Evolutionary conservation across 1,140 invertebrate genomes (phyloP).

Genomic region (Tetranychus cinnabarinus): DNA sequence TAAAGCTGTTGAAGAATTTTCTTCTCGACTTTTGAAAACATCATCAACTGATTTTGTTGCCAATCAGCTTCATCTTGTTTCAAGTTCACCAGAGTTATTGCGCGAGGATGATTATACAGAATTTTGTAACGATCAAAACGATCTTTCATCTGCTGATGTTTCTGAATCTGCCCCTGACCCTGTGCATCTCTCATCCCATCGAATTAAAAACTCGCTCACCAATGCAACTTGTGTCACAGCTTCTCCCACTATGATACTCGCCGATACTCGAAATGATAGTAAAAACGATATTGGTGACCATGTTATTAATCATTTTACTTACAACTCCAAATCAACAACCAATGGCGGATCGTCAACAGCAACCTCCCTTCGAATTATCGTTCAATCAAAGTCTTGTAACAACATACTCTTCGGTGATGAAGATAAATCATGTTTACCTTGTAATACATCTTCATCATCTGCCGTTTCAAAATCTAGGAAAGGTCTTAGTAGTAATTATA

Average conservation of each 20-base stretch:
- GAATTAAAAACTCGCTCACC: no score
- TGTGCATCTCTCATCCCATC: no score
- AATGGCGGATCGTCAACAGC: not conserved
- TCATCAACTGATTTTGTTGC: no score
- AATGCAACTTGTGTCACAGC: no score
- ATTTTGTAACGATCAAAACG: no score
- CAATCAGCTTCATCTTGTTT: slow-evolving; percentile 3
- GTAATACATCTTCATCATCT: not conserved
- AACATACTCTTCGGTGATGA: slow-evolving; percentile 4
- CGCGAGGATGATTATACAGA: not conserved
- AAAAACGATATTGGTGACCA: not conserved
- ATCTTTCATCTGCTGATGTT: no score
- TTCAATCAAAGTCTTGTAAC: slow-evolving; percentile 11
- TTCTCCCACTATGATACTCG: not conserved
- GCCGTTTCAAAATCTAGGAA: not conserved
- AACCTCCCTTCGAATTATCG: slow-evolving; percentile 8
- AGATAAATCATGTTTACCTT: not conserved
- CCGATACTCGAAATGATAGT: not conserved
- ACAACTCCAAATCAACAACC: not conserved
- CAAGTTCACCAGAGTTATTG: slow-evolving; percentile 9
- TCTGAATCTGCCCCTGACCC: no score
- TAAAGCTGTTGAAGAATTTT: not conserved
- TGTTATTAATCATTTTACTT: not conserved
- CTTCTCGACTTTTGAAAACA: no score
- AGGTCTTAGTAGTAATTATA: not conserved